phyloP scores from a whole-genome alignment of 92 coral and sea anemone genomes.

The Hydrozoanthus gracilis region DNA sequence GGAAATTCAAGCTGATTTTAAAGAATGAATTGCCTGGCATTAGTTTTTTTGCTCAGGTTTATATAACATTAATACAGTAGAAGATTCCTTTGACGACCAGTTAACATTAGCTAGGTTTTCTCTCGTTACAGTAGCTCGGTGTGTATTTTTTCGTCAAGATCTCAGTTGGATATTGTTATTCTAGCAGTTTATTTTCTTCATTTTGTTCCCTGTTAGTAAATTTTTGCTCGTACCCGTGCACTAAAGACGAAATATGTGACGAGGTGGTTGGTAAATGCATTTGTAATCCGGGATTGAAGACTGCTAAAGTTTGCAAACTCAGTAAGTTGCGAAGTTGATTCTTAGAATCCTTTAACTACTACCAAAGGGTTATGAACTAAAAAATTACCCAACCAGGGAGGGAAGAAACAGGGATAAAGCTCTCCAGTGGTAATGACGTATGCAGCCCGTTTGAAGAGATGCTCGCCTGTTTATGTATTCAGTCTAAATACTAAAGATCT shows the following conservation, averaged over 20 bases:
- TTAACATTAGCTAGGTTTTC: no score
- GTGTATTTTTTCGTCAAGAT: background rate
- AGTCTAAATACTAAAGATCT: no score
- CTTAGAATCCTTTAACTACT: background rate
- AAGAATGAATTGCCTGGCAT: no score
- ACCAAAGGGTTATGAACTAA: background rate
- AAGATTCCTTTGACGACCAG: no score
- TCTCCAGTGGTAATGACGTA: no score
- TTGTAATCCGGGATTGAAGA: background rate
- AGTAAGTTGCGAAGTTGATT: background rate
- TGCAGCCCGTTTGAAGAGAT: no score
- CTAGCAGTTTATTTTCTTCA: background rate
- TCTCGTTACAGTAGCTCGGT: no score
- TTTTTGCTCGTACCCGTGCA: conserved; percentile 27
- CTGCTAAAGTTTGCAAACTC: conserved; percentile 15
- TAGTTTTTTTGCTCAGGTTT: no score
- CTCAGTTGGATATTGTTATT: background rate
- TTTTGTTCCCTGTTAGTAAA: background rate
- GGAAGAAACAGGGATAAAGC: no score
- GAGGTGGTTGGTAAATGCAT: conserved; percentile 29
- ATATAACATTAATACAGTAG: no score
- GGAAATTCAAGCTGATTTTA: no score
- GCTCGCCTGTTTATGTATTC: no score
- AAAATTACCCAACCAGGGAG: background rate
- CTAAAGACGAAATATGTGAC: conserved; percentile 15